phyloP scores from a whole-genome alignment of 2,797 vertebrate species.

The Thaleichthys pacificus region DNA sequence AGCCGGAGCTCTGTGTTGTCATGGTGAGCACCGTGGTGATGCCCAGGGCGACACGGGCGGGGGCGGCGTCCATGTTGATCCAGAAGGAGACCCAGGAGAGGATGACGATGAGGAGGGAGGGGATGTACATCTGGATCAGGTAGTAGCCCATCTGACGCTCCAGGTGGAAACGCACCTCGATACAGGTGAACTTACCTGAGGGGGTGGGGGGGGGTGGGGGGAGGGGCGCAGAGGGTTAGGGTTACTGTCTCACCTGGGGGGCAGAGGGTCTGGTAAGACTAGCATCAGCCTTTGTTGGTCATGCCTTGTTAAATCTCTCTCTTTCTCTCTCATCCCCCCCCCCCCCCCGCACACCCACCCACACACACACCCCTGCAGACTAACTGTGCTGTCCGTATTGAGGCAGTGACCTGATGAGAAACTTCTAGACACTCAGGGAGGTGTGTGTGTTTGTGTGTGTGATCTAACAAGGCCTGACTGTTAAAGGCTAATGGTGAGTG shows the following conservation, averaged over 20 bases:
- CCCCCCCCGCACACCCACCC: background rate
- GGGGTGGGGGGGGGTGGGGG: background rate
- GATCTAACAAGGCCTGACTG: background rate
- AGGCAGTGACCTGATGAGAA: conserved; percentile 15
- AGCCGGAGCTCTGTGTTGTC: conserved; percentile 97
- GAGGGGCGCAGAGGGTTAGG: background rate
- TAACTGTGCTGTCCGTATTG: conserved; percentile 26
- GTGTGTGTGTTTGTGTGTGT: background rate
- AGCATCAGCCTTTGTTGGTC: background rate
- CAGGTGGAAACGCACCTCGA: conserved; percentile 94
- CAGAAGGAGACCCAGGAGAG: conserved; percentile 97
- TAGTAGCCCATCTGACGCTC: conserved; percentile 99
- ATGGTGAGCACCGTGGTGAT: conserved; percentile 97
- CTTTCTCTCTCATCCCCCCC: conserved; percentile 8
- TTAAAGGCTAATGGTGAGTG: too few species aligned
- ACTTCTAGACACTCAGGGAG: conserved; percentile 12
- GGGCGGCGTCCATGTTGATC: conserved; percentile 98
- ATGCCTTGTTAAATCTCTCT: conserved; percentile 2
- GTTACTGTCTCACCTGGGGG: background rate
- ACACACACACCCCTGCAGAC: background rate
- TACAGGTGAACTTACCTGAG: conserved; percentile 94
- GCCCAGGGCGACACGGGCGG: conserved; percentile 91
- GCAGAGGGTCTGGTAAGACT: background rate
- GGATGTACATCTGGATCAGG: conserved; percentile 98
- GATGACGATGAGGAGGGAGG: conserved; percentile 94